phyloP scores from a whole-genome alignment of 2,797 vertebrate genomes.

The Myiothlypis coronata region DNA sequence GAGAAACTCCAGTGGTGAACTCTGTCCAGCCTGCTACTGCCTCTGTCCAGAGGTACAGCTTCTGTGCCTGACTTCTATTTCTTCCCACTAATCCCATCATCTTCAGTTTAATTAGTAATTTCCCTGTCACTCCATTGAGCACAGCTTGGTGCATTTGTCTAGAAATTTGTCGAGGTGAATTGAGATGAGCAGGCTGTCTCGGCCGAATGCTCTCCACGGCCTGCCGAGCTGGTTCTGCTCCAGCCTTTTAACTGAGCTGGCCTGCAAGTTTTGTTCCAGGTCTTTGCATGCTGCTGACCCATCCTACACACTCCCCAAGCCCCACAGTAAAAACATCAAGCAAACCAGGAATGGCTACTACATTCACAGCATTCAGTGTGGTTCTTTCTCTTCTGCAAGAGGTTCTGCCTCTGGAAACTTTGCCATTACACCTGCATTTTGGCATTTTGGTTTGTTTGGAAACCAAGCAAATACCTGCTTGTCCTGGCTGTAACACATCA shows the following conservation, averaged over 20 bases:
- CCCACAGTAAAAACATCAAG: not conserved
- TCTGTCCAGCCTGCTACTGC: not conserved
- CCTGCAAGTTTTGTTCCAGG: not conserved
- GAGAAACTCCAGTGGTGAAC: conserved; percentile 13
- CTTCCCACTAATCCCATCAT: conserved; percentile 23
- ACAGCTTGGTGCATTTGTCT: conserved; percentile 45
- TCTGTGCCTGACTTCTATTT: not conserved
- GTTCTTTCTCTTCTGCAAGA: not conserved
- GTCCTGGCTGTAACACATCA: not conserved
- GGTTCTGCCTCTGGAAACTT: not conserved
- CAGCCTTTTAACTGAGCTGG: not conserved
- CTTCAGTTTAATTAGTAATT: conserved; percentile 52
- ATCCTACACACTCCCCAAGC: not conserved
- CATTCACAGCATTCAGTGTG: not conserved
- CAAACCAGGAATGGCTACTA: not conserved
- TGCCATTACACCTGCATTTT: not conserved
- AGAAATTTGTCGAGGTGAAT: conserved; percentile 35
- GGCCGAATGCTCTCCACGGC: not conserved
- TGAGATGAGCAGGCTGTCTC: conserved; percentile 29
- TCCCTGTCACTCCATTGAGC: conserved; percentile 1
- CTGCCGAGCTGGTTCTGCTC: not conserved
- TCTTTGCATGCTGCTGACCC: not conserved
- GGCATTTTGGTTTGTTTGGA: not conserved
- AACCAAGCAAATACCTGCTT: not conserved
- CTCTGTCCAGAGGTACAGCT: not conserved